Evolutionary conservation across 2,113 vertebrate genomes (phyloP).

Genomic region (Silurus meridionalis): DNA sequence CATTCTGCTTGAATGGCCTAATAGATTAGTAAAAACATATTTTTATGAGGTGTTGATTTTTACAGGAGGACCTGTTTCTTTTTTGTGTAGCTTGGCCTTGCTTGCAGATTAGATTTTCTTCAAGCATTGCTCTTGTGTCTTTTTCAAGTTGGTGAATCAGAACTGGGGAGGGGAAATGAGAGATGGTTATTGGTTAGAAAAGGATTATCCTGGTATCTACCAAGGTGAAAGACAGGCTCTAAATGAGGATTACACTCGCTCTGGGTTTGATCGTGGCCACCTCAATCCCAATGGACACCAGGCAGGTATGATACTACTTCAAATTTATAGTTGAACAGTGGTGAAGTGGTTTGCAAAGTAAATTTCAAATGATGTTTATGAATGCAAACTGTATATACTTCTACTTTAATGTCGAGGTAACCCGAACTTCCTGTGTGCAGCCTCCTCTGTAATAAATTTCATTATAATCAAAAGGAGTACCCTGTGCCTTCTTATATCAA

Average conservation of each 20-base stretch:
- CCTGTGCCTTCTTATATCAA: neutral
- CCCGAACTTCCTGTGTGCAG: neutral
- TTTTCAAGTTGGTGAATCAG: slow-evolving; percentile 63
- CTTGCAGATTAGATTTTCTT: neutral
- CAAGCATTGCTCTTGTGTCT: neutral
- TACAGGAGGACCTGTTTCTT: neutral
- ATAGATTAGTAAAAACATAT: too few relatives aligned
- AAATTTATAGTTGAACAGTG: neutral
- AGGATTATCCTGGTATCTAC: slow-evolving; percentile 66
- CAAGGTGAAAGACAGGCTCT: slow-evolving; percentile 70
- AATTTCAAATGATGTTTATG: too few relatives aligned
- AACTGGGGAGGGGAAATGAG: slow-evolving; percentile 70
- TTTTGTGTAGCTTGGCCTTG: neutral
- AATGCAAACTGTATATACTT: too few relatives aligned
- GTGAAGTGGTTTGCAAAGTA: neutral
- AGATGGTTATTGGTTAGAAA: slow-evolving; percentile 66
- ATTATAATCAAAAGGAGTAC: neutral
- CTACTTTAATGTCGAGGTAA: neutral
- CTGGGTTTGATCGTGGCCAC: slow-evolving; percentile 73
- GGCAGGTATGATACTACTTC: slow-evolving; percentile 54
- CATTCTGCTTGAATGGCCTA: neutral
- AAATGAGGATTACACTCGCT: slow-evolving; percentile 70
- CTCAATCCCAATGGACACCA: slow-evolving; percentile 76
- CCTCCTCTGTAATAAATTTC: neutral
- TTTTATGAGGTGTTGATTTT: neutral